These are phyloP conservation scores for Eulithis testata DNA, from an alignment of 2,888 invertebrate species.

Conservation along the genomic window DNA sequence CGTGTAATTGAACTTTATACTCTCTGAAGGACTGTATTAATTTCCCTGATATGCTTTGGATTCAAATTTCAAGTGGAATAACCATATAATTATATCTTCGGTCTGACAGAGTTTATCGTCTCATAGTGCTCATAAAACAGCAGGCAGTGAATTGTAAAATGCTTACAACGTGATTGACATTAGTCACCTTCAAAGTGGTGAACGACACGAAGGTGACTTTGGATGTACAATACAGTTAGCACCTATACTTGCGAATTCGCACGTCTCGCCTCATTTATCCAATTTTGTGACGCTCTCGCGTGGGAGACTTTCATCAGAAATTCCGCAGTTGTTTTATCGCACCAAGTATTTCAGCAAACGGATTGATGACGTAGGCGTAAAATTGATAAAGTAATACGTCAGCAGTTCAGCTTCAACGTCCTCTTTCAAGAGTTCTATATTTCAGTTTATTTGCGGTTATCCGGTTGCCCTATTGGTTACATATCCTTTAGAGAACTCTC, in stretches of 20 bases:
- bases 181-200: slow-evolving; percentile 55
- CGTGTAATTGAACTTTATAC: slow-evolving; percentile 1
- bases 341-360: slow-evolving; percentile 24
- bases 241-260: slow-evolving; percentile 57
- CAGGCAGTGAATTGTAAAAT: slow-evolving; percentile 36
- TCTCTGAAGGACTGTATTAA: neutral
- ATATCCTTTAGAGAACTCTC: slow-evolving; percentile 37
- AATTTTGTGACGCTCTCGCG: slow-evolving; percentile 21
- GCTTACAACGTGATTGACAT: slow-evolving; percentile 53
- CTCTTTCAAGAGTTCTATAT: slow-evolving; percentile 62
- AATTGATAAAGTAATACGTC: slow-evolving; percentile 23
- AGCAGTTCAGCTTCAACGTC: slow-evolving; percentile 45
- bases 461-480: slow-evolving; percentile 48
- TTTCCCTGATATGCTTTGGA: neutral
- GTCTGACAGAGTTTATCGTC: slow-evolving; percentile 24
- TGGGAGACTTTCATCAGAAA: slow-evolving; percentile 36
- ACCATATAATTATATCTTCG: slow-evolving; percentile 12
- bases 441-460: slow-evolving; percentile 55
- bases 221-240: slow-evolving; percentile 56
- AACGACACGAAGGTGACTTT: slow-evolving; percentile 67
- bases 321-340: slow-evolving; percentile 27
- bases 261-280: slow-evolving; percentile 47
- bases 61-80: neutral
- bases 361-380: slow-evolving; percentile 37
- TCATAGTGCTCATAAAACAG: slow-evolving; percentile 34